Base-by-base conservation (phyloP, 2,797 vertebrate species). In the Gymnothorax reevesii region DNA sequence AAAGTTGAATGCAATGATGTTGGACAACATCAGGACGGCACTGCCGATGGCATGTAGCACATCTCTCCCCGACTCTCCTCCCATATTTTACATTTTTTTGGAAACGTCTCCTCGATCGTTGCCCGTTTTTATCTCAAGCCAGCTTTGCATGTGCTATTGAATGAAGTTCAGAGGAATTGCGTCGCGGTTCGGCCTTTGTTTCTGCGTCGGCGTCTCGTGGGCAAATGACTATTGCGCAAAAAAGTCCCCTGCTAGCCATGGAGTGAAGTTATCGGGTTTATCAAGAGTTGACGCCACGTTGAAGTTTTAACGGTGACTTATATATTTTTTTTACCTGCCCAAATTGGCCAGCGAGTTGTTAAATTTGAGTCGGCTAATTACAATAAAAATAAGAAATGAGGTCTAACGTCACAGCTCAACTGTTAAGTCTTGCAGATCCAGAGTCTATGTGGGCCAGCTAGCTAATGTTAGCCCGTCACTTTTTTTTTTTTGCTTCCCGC, bases 401-500 rank as follows among this genome's bases (percentile, higher is more conserved):
- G 64, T 66, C 22, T 69, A 42, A 42, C 33, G 33, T 42, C 25
- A 22, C 64, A 69, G 25, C 64, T 69, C 7, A 17, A 15, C 17
- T 64, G 4, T n/a, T 7, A 12, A 62, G 17, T n/a, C 25, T 33
- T 42, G 9, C 27, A 42, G 27, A 15, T 42, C 6, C 3, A 73
- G 69, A 66, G 22, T 33, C 69, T 66, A n/a, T n/a, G 42, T 33
- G 57, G n/a, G 80, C 54, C 49, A 12, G 57, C 57, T 60, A 75
- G 25, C 27, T 6, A 54, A 25, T 42, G 27, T 33, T 9, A 55
- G 66, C 69, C 12, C 52, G 52, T 55, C 60, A 73, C 80, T 42
- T 64, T 57, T 83, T 83, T 91, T 92, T 89, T 42, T 42, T 92
- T 89, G 90, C 90, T 95, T 96, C 95, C 95, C 95, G 95, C 95